Evolutionary conservation across 2,113 vertebrate genomes (phyloP), one percentile per base, ranked within the genome.

Genomic region (Okapia johnstoni): DNA sequence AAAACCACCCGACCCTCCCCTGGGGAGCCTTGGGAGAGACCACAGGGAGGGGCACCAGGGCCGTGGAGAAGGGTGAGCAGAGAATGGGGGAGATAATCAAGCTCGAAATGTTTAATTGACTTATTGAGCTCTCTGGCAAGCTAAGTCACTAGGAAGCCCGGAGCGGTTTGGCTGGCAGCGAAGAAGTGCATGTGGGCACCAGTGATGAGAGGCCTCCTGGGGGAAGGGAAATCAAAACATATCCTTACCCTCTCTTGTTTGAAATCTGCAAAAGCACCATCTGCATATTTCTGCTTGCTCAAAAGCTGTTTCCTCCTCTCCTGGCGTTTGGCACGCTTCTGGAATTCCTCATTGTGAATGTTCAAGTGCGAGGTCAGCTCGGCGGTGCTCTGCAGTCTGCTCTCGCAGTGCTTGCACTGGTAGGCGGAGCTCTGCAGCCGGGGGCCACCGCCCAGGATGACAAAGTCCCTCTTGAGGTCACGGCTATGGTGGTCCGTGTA

Each of bases 391-490:
- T 99, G 98, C 98, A 99, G 99, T 98, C 99, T 99, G 17, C 98
- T 99, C 97, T 99, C 99, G 96, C 99, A 99, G 98, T 99, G 99
- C 97, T 99, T 99, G 98, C 99, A 99, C 98, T 99, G 99, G 98
- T 99, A 99, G 97, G 99, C 97, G 94, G 99, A 98, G 52, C 98
- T 99, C 90, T 97, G 99, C 77, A 98, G 97, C 63, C 99, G 99
- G 43, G 98, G 98, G 70, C 99, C 99, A 0, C 90, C 98, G 76
- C 99, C 98, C 23, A 99, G 98, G 28, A 99, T 99, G 95, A 99
- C 93, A 73, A 99, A 99, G 98, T 99, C 99, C 94, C 99, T 99
- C 98, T 99, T 99, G 76, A 99, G 98, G 98, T 99, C 99, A 95
- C 98, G 99, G 98, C 99, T 99, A 98, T 99, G 99, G 98, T 99